Evolutionary conservation across 2,113 vertebrate species (phyloP).

Genomic region (Scophthalmus maximus): DNA sequence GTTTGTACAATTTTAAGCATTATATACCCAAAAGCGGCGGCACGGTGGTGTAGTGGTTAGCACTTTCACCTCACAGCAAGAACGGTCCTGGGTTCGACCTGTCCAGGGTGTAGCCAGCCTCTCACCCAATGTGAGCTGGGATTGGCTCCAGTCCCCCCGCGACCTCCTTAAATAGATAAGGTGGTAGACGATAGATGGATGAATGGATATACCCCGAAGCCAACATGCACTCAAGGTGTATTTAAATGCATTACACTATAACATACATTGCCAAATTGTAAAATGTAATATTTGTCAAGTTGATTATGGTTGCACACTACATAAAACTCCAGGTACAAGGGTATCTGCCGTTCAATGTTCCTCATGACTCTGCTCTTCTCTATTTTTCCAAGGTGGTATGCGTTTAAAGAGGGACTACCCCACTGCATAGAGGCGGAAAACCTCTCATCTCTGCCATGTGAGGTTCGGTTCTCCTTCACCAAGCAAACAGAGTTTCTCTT

Average conservation of each 20-base stretch:
- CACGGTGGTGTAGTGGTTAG: too few relatives aligned
- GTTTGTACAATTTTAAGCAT: background rate
- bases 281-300: background rate
- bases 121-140: too few relatives aligned
- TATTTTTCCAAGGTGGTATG: slow-evolving; percentile 60
- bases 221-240: background rate
- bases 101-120: too few relatives aligned
- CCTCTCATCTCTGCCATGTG: slow-evolving; percentile 43
- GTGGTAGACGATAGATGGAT: too few relatives aligned
- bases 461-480: slow-evolving; percentile 71
- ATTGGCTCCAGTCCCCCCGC: too few relatives aligned
- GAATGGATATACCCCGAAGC: too few relatives aligned
- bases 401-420: slow-evolving; percentile 61
- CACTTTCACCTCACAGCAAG: too few relatives aligned
- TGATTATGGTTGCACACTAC: background rate
- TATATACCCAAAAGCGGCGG: background rate
- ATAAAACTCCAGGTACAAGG: background rate
- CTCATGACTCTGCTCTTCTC: background rate
- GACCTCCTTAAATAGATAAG: background rate
- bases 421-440: slow-evolving; percentile 28
- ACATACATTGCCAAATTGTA: background rate
- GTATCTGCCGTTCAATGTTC: background rate
- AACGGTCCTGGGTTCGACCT: too few relatives aligned
- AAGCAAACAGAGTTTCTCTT: slow-evolving; percentile 51
- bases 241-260: background rate